Base-by-base conservation (phyloP, 2,113 vertebrate species). In the Ahaetulla prasina region DNA sequence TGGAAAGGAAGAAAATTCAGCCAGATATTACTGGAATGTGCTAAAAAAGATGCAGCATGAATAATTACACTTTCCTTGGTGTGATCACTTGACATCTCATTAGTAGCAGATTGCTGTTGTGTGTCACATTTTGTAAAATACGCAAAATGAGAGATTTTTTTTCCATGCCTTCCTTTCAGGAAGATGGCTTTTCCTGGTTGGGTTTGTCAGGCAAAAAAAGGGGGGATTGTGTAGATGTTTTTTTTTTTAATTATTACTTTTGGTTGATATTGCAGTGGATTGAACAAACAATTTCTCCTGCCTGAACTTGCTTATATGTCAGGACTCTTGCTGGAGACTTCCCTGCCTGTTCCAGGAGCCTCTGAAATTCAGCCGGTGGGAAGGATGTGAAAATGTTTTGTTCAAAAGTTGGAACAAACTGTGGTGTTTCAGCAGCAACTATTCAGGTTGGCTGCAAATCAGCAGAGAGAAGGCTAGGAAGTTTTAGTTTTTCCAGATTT, bases 111-210 rank as follows among this genome's bases (percentile, higher is more conserved):
- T 95, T 95, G 95, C 91, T 85, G 91, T 92, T 92, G 94, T 93
- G 96, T 95, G 92, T 93, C 91, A 74, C 95, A 94, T 94, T 95
- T 95, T 95, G 94, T 94, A 84, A 84, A 95, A 95, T 92, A 95
- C 89, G 93, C 93, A 54, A 95, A 94, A 85, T 1, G 39, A 95
- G 87, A 20, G 43, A 47, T 94, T 95, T 95, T 94, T 95, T 95
- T 23, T 94, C 95, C 95, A 94, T 87, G 87, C 92, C 43, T 93
- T 94, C 95, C 93, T 94, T 94, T 95, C 95, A 94, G 94, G 88
- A 50, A 0, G 0, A 92, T 92, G 96, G 94, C 94, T 94, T 95
- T 93, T 93, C 94, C 91, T 92, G 68, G 84, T 90, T 52, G 93
- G 93, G 86, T 54, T 90, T 94, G 94, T 88, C 95, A 92, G 93